phyloP scores from a whole-genome alignment of 1,140 invertebrate species.

The Drosophila orena region DNA sequence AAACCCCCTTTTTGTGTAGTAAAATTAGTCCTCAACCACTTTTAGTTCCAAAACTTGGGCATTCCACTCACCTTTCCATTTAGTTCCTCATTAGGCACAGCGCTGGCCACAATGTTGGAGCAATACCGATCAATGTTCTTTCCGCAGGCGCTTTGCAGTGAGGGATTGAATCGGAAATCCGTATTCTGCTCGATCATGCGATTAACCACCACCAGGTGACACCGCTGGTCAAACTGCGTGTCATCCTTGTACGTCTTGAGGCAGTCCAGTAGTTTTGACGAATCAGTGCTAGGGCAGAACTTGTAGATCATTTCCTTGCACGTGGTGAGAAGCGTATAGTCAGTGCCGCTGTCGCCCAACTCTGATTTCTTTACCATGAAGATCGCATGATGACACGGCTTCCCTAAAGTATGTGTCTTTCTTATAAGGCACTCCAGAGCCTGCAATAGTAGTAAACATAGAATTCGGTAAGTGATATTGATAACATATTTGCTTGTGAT shows the following conservation, averaged over 20 bases:
- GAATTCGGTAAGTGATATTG: background rate
- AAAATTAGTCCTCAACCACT: no score
- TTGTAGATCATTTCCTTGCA: conserved; percentile 94
- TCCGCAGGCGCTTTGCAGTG: conserved; percentile 90
- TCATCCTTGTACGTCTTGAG: conserved; percentile 92
- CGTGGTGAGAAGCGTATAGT: conserved; percentile 92
- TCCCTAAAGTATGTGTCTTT: conserved; percentile 89
- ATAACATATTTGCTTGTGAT: background rate
- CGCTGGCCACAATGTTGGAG: conserved; percentile 80
- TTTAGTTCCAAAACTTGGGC: no score
- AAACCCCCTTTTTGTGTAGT: no score
- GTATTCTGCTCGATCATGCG: conserved; percentile 96
- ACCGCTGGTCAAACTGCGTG: conserved; percentile 92
- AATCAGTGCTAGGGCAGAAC: conserved; percentile 90
- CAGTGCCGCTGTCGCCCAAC: conserved; percentile 92
- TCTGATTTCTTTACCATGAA: conserved; percentile 95
- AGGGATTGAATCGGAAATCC: conserved; percentile 96
- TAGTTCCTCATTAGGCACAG: conserved; percentile 86
- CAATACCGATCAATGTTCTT: conserved; percentile 91
- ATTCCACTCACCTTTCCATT: conserved; percentile 86
- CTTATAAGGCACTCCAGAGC: conserved; percentile 94
- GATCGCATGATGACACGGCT: conserved; percentile 91
- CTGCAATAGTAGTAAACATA: conserved; percentile 84
- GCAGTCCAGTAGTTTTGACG: conserved; percentile 89
- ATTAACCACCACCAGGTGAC: conserved; percentile 93